Base-by-base conservation (phyloP, 1,140 invertebrate species). In the Leptestheria dahalacensis region DNA sequence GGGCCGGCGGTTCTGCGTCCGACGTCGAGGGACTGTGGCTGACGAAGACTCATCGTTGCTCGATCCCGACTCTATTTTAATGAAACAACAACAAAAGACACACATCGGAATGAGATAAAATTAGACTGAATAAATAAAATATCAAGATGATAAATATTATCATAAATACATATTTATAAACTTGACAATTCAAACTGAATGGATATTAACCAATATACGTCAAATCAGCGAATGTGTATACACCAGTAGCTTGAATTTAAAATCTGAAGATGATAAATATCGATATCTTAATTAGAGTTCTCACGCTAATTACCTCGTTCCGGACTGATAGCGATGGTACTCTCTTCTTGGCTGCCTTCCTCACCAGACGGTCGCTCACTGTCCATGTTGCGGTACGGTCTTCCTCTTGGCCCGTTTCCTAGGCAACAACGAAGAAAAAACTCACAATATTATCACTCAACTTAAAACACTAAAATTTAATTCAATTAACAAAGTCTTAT, bases 401-500 rank as follows among this genome's bases (percentile, higher is more conserved):
- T 6, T 41, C 33, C 33, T 15, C 33, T 41, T 15, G 33, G 33
- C 15, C 33, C 33, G 6, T n/a, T n/a, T n/a, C n/a, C n/a, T n/a
- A n/a, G n/a, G n/a, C n/a, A n/a, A n/a, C n/a, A n/a, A n/a, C n/a
- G n/a, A n/a, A n/a, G n/a, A n/a, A n/a, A n/a, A n/a, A n/a, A n/a
- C n/a, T n/a, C n/a, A n/a, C n/a, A n/a, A n/a, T n/a, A n/a, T n/a
- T n/a, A n/a, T n/a, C n/a, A 18, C 23, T 51, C 11, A n/a, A 11
- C 9, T 23, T 4, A 25, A 23, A 52, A 21, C 33, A 15, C 1
- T 18, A 28, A 29, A 55, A 41, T 18, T 29, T 11, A 4, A 55
- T 9, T 6, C 18, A 54, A 54, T 24, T n/a, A 21, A 51, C 26
- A 21, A 15, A 12, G 12, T 1, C 84, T 55, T 54, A 20, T 1